These are phyloP conservation scores for Leptura quadrifasciata DNA, from an alignment of 2,888 invertebrate genomes.

Conservation along the genomic window DNA sequence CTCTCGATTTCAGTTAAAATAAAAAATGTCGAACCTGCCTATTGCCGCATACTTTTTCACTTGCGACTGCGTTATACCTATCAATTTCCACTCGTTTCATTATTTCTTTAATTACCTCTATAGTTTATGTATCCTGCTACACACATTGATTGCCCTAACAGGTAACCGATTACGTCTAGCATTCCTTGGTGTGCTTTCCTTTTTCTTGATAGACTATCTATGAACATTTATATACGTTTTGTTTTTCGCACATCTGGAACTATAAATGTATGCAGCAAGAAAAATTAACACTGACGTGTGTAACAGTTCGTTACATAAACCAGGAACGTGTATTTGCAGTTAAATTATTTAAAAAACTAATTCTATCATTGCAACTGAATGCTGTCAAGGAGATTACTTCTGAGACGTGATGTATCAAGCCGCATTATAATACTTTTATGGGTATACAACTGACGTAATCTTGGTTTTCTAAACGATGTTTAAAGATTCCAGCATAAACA, in stretches of 20 bases:
- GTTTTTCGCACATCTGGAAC: neutral
- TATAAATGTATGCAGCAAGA: neutral
- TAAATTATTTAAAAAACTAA: slow-evolving; percentile 4
- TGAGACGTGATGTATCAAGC: neutral
- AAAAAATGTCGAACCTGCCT: no score
- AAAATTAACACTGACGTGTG: neutral
- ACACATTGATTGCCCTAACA: no score
- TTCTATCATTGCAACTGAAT: slow-evolving; percentile 3
- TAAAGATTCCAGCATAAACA: slow-evolving; percentile 1
- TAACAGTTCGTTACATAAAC: neutral
- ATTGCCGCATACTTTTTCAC: no score
- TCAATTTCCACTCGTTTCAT: no score
- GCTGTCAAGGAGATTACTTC: neutral
- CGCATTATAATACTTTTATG: slow-evolving; percentile 2
- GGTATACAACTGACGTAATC: neutral
- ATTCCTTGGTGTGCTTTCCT: neutral
- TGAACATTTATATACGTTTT: neutral
- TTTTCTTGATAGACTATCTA: neutral
- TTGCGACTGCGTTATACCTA: no score
- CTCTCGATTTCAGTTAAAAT: no score
- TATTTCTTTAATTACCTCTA: no score
- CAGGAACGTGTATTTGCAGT: slow-evolving; percentile 1
- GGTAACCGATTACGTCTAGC: neutral
- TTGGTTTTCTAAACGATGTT: slow-evolving; percentile 7
- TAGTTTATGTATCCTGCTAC: no score